A percentile compares a stretch with the other conserved stretches of the same genome.
phyloP scores from a whole-genome alignment of 2,888 invertebrate genomes.

The Hetaerina titia region DNA sequence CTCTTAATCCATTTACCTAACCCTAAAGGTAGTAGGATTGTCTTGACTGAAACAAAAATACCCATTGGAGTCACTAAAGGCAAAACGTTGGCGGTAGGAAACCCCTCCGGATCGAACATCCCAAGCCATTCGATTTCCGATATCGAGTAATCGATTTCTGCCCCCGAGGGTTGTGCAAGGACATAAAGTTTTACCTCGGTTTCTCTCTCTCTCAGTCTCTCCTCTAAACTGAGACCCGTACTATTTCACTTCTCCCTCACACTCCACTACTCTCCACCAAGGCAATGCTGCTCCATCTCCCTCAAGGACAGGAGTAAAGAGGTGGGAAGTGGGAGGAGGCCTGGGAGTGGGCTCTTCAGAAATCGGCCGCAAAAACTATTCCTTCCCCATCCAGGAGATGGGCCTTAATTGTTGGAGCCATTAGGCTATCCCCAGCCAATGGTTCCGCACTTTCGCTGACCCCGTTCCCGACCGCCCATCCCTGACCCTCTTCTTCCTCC shows the following conservation, averaged over 20 bases:
- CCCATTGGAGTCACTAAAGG: background rate
- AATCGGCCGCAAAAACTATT: slow-evolving; percentile 30
- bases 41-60: background rate
- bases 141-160: slow-evolving; percentile 1
- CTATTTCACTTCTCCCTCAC: background rate
- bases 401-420: slow-evolving; percentile 31
- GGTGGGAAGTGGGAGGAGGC: background rate
- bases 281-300: background rate
- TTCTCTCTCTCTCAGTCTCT: background rate
- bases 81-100: background rate
- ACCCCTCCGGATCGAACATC: background rate
- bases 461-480: background rate
- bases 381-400: background rate
- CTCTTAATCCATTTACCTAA: too few species aligned
- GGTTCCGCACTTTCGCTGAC: slow-evolving; percentile 33
- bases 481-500: background rate
- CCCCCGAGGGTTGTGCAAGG: background rate
- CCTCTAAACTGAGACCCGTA: background rate
- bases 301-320: background rate
- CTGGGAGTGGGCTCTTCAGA: background rate
- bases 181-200: background rate
- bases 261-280: background rate
- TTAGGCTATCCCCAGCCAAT: slow-evolving; percentile 20
- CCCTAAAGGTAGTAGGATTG: background rate
- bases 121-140: background rate